Conservation (phyloP, 2,113 vertebrate species). For the Colossoma macropomum region DNA sequence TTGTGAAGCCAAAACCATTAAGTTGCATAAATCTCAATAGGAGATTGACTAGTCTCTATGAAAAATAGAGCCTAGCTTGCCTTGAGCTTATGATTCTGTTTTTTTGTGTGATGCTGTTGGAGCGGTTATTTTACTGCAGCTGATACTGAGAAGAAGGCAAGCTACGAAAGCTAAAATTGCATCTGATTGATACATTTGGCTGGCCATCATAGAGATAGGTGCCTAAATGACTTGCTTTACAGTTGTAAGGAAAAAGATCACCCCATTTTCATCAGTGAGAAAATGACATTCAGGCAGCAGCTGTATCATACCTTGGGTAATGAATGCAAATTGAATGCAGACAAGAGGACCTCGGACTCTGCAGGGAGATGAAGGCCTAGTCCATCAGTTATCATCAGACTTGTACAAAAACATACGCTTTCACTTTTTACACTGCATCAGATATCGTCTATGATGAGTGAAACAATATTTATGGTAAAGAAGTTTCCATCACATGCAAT, state of each 20-base stretch:
- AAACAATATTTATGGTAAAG: neutral
- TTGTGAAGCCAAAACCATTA: neutral
- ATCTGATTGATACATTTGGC: neutral
- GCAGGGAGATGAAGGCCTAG: conserved; percentile 20
- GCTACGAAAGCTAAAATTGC: neutral
- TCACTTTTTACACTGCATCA: conserved; percentile 14
- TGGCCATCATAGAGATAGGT: neutral
- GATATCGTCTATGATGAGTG: neutral
- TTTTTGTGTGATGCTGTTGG: neutral
- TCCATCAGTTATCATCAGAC: conserved; percentile 5
- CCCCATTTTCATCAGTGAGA: conserved; percentile 3
- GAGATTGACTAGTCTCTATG: neutral
- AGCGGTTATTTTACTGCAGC: neutral
- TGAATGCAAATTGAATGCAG: conserved; percentile 32
- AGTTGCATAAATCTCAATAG: neutral
- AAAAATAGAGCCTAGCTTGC: neutral
- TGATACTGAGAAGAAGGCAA: neutral
- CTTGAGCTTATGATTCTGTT: neutral
- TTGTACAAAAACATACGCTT: neutral
- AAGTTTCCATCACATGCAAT: neutral
- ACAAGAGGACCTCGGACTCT: neutral
- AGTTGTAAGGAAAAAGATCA: neutral
- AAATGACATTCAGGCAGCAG: conserved; percentile 10
- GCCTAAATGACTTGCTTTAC: conserved; percentile 2
- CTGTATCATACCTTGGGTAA: conserved; percentile 13